Conservation (phyloP, 2,113 vertebrate genomes). For the Embiotoca jacksoni region DNA sequence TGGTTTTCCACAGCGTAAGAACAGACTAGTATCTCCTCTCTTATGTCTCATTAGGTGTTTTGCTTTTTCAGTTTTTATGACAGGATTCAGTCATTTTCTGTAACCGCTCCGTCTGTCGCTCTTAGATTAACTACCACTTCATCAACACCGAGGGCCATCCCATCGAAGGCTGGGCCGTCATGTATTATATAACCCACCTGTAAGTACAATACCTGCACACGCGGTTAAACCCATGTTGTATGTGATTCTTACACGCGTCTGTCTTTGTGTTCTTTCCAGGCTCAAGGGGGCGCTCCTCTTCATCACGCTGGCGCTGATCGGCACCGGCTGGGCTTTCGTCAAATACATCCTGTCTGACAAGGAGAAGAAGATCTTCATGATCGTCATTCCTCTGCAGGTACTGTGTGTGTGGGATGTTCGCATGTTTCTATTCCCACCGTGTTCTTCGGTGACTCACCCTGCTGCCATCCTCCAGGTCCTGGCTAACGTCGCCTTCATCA, state of each 20-base stretch:
- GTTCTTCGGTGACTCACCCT: not conserved
- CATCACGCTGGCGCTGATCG: conserved; percentile 90
- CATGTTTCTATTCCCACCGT: not conserved
- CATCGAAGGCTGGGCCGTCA: conserved; percentile 89
- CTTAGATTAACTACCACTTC: conserved; percentile 90
- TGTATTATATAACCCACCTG: conserved; percentile 91
- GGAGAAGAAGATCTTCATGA: conserved; percentile 92
- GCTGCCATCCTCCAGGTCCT: conserved; percentile 80
- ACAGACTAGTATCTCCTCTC: too few species aligned
- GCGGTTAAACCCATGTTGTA: not conserved
- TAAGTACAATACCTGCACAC: conserved; percentile 69
- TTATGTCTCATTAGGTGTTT: not conserved
- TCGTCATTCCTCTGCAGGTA: conserved; percentile 90
- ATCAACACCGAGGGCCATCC: conserved; percentile 88
- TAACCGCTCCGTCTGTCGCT: not conserved
- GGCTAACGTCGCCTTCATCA: conserved; percentile 88
- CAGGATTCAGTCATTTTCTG: not conserved
- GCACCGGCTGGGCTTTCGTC: conserved; percentile 90
- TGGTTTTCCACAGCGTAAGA: conserved; percentile 91
- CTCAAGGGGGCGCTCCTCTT: conserved; percentile 90
- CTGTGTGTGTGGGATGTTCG: conserved; percentile 10
- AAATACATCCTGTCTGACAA: conserved; percentile 91
- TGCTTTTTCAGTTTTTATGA: not conserved
- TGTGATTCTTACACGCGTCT: not conserved
- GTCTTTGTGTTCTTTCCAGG: conserved; percentile 66